These are phyloP conservation scores for Drosophila prostipennis DNA, from an alignment of 2,888 invertebrate species.

Conservation along the genomic window DNA sequence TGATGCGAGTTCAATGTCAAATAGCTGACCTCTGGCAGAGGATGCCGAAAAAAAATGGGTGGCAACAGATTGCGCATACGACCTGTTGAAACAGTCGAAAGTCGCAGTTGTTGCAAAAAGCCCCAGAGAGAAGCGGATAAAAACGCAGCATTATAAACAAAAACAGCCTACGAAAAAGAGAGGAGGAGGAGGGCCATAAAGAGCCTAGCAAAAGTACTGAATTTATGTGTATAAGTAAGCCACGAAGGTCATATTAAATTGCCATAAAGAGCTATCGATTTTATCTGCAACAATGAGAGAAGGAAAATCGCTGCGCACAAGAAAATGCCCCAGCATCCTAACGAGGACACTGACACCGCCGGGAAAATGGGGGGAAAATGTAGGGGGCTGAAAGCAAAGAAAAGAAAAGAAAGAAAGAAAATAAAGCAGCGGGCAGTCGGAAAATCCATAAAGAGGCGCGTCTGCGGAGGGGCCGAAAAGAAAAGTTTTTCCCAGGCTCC, in stretches of 20 bases:
- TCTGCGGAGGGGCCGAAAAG: constrained; percentile 16
- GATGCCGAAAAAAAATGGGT: constrained; percentile 23
- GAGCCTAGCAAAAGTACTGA: constrained; percentile 37
- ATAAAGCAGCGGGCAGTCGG: constrained; percentile 48
- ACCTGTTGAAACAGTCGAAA: constrained; percentile 65
- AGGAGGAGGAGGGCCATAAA: constrained; percentile 16
- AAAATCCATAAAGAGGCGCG: constrained; percentile 77
- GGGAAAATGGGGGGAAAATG: constrained; percentile 9
- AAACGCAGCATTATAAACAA: constrained; percentile 45
- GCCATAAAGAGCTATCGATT: constrained; percentile 83
- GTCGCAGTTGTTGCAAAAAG: constrained; percentile 63
- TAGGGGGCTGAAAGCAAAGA: constrained; percentile 14
- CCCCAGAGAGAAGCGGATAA: constrained; percentile 26
- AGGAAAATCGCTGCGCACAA: constrained; percentile 74
- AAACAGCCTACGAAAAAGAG: constrained; percentile 59
- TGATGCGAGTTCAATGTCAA: constrained; percentile 65
- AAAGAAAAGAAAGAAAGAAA: constrained; percentile 20
- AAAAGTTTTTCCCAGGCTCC: constrained; percentile 51
- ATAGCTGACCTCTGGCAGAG: constrained; percentile 55
- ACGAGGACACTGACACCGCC: constrained; percentile 80
- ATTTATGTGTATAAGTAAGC: constrained; percentile 65
- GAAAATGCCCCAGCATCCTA: constrained; percentile 61
- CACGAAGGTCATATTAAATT: constrained; percentile 84
- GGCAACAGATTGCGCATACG: constrained; percentile 47
- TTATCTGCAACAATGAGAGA: constrained; percentile 74